Evolutionary conservation across 2,888 invertebrate species (phyloP), one percentile per base, ranked within the genome.

Genomic region (Dysmachus trigonus): DNA sequence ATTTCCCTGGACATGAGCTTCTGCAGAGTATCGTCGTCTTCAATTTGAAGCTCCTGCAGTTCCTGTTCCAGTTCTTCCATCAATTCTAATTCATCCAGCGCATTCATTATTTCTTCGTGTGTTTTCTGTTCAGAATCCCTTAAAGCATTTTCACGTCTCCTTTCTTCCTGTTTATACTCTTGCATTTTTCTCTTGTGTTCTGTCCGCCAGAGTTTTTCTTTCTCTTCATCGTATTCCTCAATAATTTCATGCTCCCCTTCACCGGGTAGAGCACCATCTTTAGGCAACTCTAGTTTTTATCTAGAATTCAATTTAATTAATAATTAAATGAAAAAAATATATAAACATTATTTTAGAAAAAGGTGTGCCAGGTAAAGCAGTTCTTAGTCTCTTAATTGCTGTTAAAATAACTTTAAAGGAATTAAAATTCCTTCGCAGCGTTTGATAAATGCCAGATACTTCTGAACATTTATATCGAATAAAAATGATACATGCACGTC

Each of bases 171-270:
- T 87, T 94, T 93, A 85, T 92, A 91, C 85, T 91, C 89, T 88
- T 89, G 93, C 0, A 94, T 89, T 88, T 91, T 92, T 89, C 92
- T 90, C 88, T 90, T 92, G 88, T 94, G 94, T 88, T 93, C 92
- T 90, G 93, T 90, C 90, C 94, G 94, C 97, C 97, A 97, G 41
- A 92, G 89, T 88, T 92, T 93, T 88, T 97, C 95, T 89, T 94
- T 93, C 88, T 95, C 94, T 90, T 95, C 95, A 89, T 95, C 94
- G 90, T 94, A 96, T 88, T 95, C 94, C 89, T 95, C 94, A 79
- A 96, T 93, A 87, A 97, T 96, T 90, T 95, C 94, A 87, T 93
- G 91, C 27, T 94, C 93, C n/a, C 93, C 92, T 27, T 92, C 91
- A 47, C 89, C 91, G 30, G 94, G 93, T 88, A 93, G 90, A 22